Percentiles rank a stretch among this genome's conserved stretches.
Conservation (phyloP, 2,797 vertebrate species). For the Neosalanx taihuensis region DNA sequence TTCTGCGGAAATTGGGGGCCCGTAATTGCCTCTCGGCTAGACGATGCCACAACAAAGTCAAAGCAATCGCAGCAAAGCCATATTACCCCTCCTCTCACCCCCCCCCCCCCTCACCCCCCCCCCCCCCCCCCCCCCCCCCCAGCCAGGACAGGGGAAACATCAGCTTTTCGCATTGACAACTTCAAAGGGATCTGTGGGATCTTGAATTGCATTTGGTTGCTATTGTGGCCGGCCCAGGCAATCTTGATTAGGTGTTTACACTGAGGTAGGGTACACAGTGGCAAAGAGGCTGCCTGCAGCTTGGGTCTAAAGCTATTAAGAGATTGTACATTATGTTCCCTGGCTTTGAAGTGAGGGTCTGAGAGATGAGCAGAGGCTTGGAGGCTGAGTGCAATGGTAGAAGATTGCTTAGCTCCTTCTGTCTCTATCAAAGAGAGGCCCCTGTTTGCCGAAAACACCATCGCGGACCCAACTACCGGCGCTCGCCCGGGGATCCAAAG, state of each 20-base stretch:
- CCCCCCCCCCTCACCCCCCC: too few species aligned
- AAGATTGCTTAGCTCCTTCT: constrained; percentile 86
- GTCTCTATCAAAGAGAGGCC: constrained; percentile 86
- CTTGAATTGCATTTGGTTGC: constrained; percentile 99
- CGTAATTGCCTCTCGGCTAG: constrained; percentile 94
- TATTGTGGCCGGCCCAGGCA: constrained; percentile 95
- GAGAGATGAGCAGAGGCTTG: constrained; percentile 86
- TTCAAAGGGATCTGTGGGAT: constrained; percentile 93
- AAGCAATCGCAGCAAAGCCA: constrained; percentile 89
- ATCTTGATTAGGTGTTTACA: constrained; percentile 99
- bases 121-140: too few species aligned
- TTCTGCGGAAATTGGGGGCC: constrained; percentile 93
- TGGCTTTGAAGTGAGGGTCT: constrained; percentile 99
- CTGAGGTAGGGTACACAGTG: constrained; percentile 93
- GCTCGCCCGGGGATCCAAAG: constrained; percentile 72
- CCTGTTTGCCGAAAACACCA: constrained; percentile 78
- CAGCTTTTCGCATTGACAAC: constrained; percentile 92
- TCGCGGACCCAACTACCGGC: constrained; percentile 68
- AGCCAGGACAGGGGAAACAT: constrained; percentile 88
- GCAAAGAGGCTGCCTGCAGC: constrained; percentile 87
- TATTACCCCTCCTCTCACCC: constrained; percentile 74
- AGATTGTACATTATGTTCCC: constrained; percentile 99
- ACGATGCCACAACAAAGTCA: constrained; percentile 98
- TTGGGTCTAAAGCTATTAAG: constrained; percentile 99
- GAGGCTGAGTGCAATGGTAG: constrained; percentile 87